Evolutionary conservation across 2,888 invertebrate genomes (phyloP), one percentile per base, ranked within the genome.

Genomic region (Amphipoea lucens): DNA sequence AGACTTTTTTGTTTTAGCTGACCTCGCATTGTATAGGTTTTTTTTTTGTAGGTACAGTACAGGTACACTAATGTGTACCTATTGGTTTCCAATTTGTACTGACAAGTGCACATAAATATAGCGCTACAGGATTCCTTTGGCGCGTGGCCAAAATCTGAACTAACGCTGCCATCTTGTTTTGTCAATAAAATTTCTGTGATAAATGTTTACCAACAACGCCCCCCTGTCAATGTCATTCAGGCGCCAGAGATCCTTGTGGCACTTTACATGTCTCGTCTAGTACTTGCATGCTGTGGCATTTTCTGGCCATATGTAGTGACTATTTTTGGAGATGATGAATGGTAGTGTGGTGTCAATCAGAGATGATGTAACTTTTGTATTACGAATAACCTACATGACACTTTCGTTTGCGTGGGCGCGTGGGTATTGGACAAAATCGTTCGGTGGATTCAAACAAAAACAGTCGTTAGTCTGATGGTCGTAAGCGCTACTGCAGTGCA

Each of bases 311-410:
- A 20, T 66, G 36, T 20, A 54, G 60, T 20, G 12, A 36, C 40
- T 83, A 83, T 60, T 70, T 70, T 78, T 23, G 60, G 36, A 36
- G 23, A 77, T 83, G 66, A 81, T 70, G 36, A 42, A 78, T 60
- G 42, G n/a, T 17, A 23, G 51, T 45, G 57, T 36, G 40, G 29
- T 81, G 76, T 83, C 69, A 83, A 77, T 70, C 69, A 63, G 54
- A 80, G 23, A 45, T 40, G 54, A 23, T 36, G 42, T 6, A 69
- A 69, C 51, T 48, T 48, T 69, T 11, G 69, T 20, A 51, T 70
- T 51, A 51, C 51, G 36, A 7, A 51, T 51, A 3, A 51, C 51
- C 14, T 36, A 54, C 14, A 20, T n/a, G 57, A 62, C 36, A n/a
- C 14, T 62, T 68, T 75, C 6, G 23, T 65, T 54, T 11, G 42